phyloP scores from a whole-genome alignment of 2,113 vertebrate species.

The Petrocephalus zakoni region DNA sequence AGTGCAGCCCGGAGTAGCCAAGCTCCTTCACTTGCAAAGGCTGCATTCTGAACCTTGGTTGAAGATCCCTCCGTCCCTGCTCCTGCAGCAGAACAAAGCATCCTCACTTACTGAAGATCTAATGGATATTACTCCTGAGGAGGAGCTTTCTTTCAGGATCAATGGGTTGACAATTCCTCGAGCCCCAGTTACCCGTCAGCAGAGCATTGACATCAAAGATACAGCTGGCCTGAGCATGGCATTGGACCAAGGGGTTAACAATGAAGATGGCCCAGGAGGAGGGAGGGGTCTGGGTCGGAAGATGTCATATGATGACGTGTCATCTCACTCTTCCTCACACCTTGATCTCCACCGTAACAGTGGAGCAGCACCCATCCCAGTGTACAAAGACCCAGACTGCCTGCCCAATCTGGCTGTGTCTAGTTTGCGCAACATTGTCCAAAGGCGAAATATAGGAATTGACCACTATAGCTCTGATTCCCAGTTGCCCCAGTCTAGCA shows the following conservation, averaged over 20 bases:
- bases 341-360: slow-evolving; percentile 56
- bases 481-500: slow-evolving; percentile 62
- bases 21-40: slow-evolving; percentile 51
- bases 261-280: slow-evolving; percentile 20
- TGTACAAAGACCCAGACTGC: slow-evolving; percentile 56
- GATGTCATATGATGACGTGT: slow-evolving; percentile 66
- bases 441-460: slow-evolving; percentile 65
- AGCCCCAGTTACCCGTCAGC: slow-evolving; percentile 59
- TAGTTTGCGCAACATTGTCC: slow-evolving; percentile 68
- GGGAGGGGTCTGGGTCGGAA: slow-evolving; percentile 57
- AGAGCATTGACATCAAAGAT: slow-evolving; percentile 74
- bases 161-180: slow-evolving; percentile 48
- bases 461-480: slow-evolving; percentile 80
- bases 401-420: slow-evolving; percentile 65
- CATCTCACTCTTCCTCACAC: slow-evolving; percentile 51
- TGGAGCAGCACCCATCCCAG: slow-evolving; percentile 29
- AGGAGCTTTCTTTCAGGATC: slow-evolving; percentile 61
- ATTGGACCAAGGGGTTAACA: slow-evolving; percentile 50
- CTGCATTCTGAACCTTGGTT: slow-evolving; percentile 66
- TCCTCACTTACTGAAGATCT: slow-evolving; percentile 67
- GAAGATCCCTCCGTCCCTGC: slow-evolving; percentile 55
- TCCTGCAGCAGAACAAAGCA: slow-evolving; percentile 65
- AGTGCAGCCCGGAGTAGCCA: slow-evolving; percentile 42
- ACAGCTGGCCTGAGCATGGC: slow-evolving; percentile 57
- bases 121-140: slow-evolving; percentile 58